phyloP scores from a whole-genome alignment of 2,888 invertebrate species.

The Dicyrtoma fusca region DNA sequence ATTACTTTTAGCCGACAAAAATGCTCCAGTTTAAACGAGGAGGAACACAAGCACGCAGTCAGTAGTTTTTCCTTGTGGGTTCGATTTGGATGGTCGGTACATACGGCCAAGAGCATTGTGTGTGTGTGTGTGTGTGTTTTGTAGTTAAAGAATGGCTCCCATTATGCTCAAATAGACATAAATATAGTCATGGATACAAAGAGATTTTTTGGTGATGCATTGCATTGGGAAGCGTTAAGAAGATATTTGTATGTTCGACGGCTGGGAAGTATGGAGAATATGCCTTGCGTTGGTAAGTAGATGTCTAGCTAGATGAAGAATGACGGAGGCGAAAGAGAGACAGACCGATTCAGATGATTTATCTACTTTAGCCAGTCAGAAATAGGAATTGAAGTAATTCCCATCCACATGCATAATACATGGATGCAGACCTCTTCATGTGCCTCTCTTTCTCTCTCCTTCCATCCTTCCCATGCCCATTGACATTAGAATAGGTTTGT shows the following conservation, averaged over 20 bases:
- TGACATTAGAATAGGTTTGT: constrained; percentile 31
- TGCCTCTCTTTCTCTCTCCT: background rate
- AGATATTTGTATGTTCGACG: too few relatives aligned
- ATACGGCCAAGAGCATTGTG: too few relatives aligned
- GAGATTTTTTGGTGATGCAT: background rate
- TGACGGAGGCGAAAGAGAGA: constrained; percentile 36
- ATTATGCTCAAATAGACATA: constrained; percentile 33
- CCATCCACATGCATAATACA: constrained; percentile 36
- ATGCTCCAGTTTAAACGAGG: background rate
- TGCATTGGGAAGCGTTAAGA: too few relatives aligned
- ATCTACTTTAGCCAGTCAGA: constrained; percentile 31
- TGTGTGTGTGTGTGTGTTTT: too few relatives aligned
- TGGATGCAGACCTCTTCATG: constrained; percentile 1
- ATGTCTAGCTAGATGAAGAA: constrained; percentile 38
- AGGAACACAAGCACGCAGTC: background rate
- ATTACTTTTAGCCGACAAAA: too few relatives aligned
- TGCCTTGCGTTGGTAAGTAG: constrained; percentile 14
- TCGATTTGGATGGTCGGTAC: too few relatives aligned
- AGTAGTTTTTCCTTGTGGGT: background rate
- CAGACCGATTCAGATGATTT: constrained; percentile 37
- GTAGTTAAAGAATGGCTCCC: background rate
- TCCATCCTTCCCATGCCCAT: constrained; percentile 5
- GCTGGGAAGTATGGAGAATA: background rate
- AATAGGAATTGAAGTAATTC: constrained; percentile 37
- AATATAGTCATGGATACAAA: constrained; percentile 17